phyloP scores from a whole-genome alignment of 2,113 vertebrate species.

The Sardina pilchardus region DNA sequence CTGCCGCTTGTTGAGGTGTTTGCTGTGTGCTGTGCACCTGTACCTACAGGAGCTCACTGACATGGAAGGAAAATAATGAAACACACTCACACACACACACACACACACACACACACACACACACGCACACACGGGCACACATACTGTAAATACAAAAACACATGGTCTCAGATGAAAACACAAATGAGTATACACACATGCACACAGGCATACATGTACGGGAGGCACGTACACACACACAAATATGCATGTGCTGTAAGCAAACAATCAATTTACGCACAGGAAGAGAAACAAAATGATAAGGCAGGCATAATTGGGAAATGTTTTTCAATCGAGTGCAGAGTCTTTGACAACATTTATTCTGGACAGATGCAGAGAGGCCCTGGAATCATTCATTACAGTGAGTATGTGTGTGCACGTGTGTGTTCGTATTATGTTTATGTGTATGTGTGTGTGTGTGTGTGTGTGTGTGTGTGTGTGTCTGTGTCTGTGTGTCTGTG shows the following conservation, averaged over 20 bases:
- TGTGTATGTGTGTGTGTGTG: background rate
- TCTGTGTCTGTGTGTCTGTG: constrained; percentile 1
- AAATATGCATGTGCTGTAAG: background rate
- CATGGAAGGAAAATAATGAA: background rate
- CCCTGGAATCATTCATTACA: background rate
- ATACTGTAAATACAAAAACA: background rate
- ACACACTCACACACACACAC: constrained; percentile 41
- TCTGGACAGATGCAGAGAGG: background rate
- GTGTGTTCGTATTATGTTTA: background rate
- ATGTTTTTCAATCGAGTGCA: background rate
- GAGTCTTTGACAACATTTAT: background rate
- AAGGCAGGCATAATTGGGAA: background rate
- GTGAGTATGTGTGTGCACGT: background rate
- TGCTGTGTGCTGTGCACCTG: constrained; percentile 54
- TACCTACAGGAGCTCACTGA: constrained; percentile 39
- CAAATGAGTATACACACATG: background rate
- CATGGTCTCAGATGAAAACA: background rate
- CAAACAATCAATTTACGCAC: background rate
- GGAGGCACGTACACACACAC: background rate
- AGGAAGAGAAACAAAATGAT: background rate
- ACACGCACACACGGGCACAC: constrained; percentile 12
- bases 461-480: constrained; percentile 3
- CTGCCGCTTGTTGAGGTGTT: background rate
- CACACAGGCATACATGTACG: background rate
- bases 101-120: constrained; percentile 39